Evolutionary conservation across 2,888 invertebrate genomes (phyloP).

Genomic region (Drosophila cognata): DNA sequence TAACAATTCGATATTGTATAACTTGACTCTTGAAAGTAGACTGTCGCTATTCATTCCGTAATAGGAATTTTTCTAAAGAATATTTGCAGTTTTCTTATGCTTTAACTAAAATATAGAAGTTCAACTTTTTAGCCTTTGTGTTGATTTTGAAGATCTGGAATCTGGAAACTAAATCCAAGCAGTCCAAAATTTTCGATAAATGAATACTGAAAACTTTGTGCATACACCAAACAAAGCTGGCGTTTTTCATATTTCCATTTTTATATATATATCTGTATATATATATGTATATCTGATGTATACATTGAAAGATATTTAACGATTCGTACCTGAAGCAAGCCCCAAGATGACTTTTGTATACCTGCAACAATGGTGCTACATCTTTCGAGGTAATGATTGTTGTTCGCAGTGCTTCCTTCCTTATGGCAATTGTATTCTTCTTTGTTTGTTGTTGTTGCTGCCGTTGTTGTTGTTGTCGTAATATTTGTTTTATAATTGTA

Average conservation of each 20-base stretch:
- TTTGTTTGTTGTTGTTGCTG: constrained; percentile 23
- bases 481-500: constrained; percentile 27
- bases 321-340: constrained; percentile 7
- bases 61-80: neutral
- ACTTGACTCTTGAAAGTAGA: neutral
- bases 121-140: too few relatives aligned
- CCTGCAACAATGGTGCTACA: constrained; percentile 38
- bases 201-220: neutral
- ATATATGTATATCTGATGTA: neutral
- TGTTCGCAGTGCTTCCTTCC: constrained; percentile 29
- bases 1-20: neutral
- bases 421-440: constrained; percentile 34
- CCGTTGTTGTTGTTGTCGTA: constrained; percentile 1
- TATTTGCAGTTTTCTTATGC: neutral
- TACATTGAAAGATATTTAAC: constrained; percentile 16
- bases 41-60: neutral
- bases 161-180: too few relatives aligned
- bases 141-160: too few relatives aligned
- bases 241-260: neutral
- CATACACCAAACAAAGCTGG: neutral
- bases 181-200: neutral
- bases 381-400: constrained; percentile 5
- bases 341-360: constrained; percentile 24
- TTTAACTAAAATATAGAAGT: too few relatives aligned
- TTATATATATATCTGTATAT: neutral